These are phyloP conservation scores for Leucania comma DNA, from an alignment of 2,888 invertebrate genomes.

Conservation along the genomic window DNA sequence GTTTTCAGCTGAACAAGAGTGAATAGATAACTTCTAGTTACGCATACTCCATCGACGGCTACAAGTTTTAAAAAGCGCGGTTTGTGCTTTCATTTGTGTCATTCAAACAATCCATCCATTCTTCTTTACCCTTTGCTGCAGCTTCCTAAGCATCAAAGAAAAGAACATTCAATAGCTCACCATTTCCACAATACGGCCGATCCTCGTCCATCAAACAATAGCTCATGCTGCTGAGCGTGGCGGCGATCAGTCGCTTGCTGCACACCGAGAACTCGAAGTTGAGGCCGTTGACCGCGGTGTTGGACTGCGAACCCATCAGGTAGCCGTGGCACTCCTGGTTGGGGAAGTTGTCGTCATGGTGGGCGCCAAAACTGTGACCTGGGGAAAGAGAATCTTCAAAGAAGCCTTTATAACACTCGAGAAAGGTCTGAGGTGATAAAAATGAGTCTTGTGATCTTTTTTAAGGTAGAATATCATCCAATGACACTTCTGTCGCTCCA, in stretches of 20 bases:
- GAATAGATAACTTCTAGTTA: no score
- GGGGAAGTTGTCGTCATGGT: conserved; percentile 88
- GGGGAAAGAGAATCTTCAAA: conserved; percentile 4
- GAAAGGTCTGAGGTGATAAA: neutral
- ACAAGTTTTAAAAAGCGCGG: no score
- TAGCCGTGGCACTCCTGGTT: conserved; percentile 82
- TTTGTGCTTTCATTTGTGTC: no score
- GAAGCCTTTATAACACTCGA: neutral
- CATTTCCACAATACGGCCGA: conserved; percentile 89
- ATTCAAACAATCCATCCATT: neutral
- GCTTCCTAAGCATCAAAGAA: neutral
- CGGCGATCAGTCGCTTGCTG: conserved; percentile 86
- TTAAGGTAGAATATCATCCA: no score
- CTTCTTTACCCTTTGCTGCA: neutral
- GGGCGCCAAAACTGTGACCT: conserved; percentile 90
- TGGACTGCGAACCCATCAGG: conserved; percentile 88
- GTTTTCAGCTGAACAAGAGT: no score
- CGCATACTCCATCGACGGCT: no score
- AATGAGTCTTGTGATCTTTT: no score
- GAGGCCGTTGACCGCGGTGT: conserved; percentile 71
- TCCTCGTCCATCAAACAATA: conserved; percentile 85
- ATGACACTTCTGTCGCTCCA: no score
- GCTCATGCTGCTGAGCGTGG: conserved; percentile 86
- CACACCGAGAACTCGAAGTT: conserved; percentile 87
- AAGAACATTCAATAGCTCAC: conserved; percentile 68